Base-by-base conservation (phyloP, 1,140 invertebrate genomes). In the Luehdorfia chinensis region DNA sequence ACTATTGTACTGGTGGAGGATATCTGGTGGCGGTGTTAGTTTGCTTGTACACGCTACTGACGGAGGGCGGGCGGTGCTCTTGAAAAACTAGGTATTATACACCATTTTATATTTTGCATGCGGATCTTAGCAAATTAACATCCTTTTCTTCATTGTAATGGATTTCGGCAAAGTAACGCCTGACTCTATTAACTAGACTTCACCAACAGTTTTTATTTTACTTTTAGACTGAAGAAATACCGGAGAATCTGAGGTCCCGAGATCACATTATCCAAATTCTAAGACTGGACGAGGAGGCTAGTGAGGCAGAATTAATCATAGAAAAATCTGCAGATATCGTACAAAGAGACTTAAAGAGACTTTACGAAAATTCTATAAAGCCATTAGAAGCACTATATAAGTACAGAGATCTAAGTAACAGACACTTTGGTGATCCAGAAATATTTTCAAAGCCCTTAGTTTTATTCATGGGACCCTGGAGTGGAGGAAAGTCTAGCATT, bases 401-500 rank as follows among this genome's bases (percentile, higher is more conserved):
- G 78, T 98, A 97, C 68, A 90, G 94, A 66, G 95, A 97, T 74
- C 89, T 98, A 27, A 97, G 95, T 67, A 97, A 97, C 67, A 90
- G 96, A 54, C 95, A 96, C 85, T 96, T 96, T 71, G 94, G 95
- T 84, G 96, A 98, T 88, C 93, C 95, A 4, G 96, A 98, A 90
- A 97, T 98, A 74, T 97, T 97, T 83, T 96, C 95, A 0, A 98
- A 97, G 76, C 96, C 97, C 4, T 86, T 98, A 67, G 90, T 98
- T 30, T 84, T 98, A 0, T 96, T 98, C 66, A 94, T 98, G 93
- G 96, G 97, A 23, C 96, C 96, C 13, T 98, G 96, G 95, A 97
- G 95, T 66, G 95, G 96, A 54, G 97, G 97, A 58, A 98, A 98
- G 87, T 97, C 96, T 2, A 94, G 95, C 5, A 96, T 98, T 53